Evolutionary conservation across 2,888 invertebrate genomes (phyloP), one percentile per base, ranked within the genome.

Genomic region (Molanna angustata): DNA sequence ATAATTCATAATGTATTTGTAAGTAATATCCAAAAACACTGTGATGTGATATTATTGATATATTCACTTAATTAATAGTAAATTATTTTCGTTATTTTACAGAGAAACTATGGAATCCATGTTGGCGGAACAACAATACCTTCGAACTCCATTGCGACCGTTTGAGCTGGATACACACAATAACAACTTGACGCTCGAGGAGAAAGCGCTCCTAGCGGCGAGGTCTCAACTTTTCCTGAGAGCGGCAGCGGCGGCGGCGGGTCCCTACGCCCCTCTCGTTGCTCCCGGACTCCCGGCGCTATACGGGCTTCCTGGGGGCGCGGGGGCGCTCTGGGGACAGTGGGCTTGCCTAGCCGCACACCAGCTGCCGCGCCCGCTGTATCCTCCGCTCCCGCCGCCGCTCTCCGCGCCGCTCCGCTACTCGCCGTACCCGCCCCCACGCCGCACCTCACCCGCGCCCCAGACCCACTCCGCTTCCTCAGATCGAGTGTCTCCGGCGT

Each of bases 61-160:
- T 11, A 27, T 11, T 27, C 11, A 27, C 11, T 27, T 27, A 27
- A 7, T 27, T 27, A 27, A 27, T 33, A 13, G 3, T 3, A 13
- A 14, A 6, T 33, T 33, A 11, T 33, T 6, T 3, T 33, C n/a
- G 33, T 41, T 32, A 16, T 21, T 19, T 71, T 74, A 62, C 83
- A 90, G 92, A 73, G 92, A 92, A 74, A 90, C 90, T 52, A 91
- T 92, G 91, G 92, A 92, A 71, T 86, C 86, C 48, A 88, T 92
- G 86, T 70, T 91, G 64, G 88, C 87, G 37, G 90, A 91, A 66
- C 90, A 91, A 71, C 89, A 90, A 63, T 85, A 90, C 63, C 77
- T 90, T 59, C 84, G 90, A 42, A 84, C 89, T 45, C 87, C 87
- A 2, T 73, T 89, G 62, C 82, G 89, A 45, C 86, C 88, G 31